Conservation (phyloP, 2,797 vertebrate species). For the Pempheris klunzingeri region DNA sequence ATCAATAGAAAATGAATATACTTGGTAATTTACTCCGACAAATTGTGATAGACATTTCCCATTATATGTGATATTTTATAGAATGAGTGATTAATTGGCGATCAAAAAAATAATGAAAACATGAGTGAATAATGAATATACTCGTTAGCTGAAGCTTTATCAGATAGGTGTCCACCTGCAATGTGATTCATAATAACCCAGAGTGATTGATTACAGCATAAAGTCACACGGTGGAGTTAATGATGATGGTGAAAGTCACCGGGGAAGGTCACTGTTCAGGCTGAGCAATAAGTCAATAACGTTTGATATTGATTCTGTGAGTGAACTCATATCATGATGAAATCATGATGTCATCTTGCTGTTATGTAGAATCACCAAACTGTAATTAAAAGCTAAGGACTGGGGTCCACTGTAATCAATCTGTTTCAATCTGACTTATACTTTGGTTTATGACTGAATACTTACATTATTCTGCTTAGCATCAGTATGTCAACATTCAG, state of each 20-base stretch:
- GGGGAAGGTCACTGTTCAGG: neutral
- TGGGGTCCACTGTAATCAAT: too few relatives aligned
- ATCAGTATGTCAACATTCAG: neutral
- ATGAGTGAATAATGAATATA: slow-evolving; percentile 17
- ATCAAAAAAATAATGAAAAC: slow-evolving; percentile 22
- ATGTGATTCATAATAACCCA: slow-evolving; percentile 7
- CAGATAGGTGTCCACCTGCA: neutral
- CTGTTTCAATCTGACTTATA: neutral
- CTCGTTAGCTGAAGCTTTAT: neutral
- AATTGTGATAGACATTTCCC: slow-evolving; percentile 4
- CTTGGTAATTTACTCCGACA: neutral
- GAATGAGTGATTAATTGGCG: slow-evolving; percentile 24
- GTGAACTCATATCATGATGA: neutral
- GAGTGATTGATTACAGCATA: neutral
- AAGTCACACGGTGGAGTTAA: neutral
- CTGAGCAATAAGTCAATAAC: neutral
- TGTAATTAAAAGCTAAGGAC: neutral
- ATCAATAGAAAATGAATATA: neutral
- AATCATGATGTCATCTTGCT: neutral
- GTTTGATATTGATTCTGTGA: neutral
- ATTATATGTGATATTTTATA: slow-evolving; percentile 5
- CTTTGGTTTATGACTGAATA: too few relatives aligned
- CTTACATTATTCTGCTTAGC: neutral
- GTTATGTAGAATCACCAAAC: neutral
- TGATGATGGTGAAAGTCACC: slow-evolving; percentile 7